Conservation (phyloP, 2,797 vertebrate genomes). For the Spea hammondii region DNA sequence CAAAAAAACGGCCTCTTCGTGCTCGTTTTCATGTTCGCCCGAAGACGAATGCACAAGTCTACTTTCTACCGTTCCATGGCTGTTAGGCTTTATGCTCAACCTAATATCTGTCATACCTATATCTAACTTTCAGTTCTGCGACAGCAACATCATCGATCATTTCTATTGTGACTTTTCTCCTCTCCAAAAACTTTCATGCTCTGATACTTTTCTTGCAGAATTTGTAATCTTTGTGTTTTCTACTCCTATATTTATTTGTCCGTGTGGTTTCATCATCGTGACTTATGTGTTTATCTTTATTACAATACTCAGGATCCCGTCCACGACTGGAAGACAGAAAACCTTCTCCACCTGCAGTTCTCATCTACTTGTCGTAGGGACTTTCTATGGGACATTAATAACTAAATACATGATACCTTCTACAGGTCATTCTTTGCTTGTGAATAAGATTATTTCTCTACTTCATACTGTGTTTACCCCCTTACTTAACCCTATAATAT, state of each 20-base stretch:
- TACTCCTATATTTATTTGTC: background rate
- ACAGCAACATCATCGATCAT: conserved; percentile 6
- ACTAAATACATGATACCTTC: conserved; percentile 42
- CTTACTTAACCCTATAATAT: conserved; percentile 37
- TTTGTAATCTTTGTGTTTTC: conserved; percentile 6
- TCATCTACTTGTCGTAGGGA: conserved; percentile 54
- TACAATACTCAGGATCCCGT: conserved; percentile 14
- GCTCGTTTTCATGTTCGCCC: no score
- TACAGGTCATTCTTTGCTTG: conserved; percentile 1
- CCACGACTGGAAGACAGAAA: conserved; percentile 32
- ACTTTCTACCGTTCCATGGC: conserved; percentile 9
- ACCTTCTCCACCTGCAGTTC: conserved; percentile 59
- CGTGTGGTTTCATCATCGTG: no score
- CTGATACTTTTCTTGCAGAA: background rate
- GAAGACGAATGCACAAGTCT: no score
- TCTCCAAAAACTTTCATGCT: conserved; percentile 25
- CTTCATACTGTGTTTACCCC: conserved; percentile 25
- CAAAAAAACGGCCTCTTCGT: no score
- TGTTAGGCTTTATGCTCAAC: conserved; percentile 3
- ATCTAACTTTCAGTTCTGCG: background rate
- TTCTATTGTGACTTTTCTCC: conserved; percentile 15
- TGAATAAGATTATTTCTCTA: conserved; percentile 29
- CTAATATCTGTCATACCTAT: background rate
- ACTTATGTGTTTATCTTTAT: conserved; percentile 18
- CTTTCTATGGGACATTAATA: conserved; percentile 52